Evolutionary conservation across 2,113 vertebrate genomes (phyloP), one percentile per base, ranked within the genome.

Genomic region (Merops nubicus): DNA sequence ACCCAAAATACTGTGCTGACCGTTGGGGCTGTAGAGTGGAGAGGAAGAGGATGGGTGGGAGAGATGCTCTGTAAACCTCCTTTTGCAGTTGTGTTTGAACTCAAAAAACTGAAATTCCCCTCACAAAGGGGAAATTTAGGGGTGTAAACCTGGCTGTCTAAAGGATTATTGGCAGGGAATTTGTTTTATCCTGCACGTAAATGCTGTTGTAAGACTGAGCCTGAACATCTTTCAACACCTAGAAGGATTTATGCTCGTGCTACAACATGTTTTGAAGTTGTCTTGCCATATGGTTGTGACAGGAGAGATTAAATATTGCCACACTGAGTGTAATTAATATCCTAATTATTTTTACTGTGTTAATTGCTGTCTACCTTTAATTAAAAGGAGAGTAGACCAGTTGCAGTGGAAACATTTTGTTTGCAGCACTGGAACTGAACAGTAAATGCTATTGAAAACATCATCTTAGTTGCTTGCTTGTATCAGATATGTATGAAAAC

Each of bases 341-440:
- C 68, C 50, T 93, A 68, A 92, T 96, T 91, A 42, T 91, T 93
- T 95, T 93, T 95, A 31, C 33, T 73, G 23, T 67, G 60, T 85
- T 89, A 72, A 62, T 48, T n/a, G 11, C 67, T 15, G 36, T 65
- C 74, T 67, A 47, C 17, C 40, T 63, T 94, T 94, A 75, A 89
- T 93, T 89, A 89, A 93, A 84, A 60, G 19, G n/a, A 64, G 38
- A 86, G 56, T 87, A 78, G 94, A 54, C 72, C 26, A 60, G 20
- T 85, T 84, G 84, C 68, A 70, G 3, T 67, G 68, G 75, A 92
- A 93, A 86, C 19, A n/a, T 42, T 51, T 70, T 69, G 31, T 62
- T 88, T 53, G 28, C 16, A 23, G 43, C 73, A 14, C 36, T 13
- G 6, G n/a, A 83, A 43, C 22, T 48, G 59, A 64, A 15, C 45